A percentile compares a stretch with the other conserved stretches of the same genome.
Evolutionary conservation across 2,113 vertebrate species (phyloP).

Genomic region (Menidia beryllina): DNA sequence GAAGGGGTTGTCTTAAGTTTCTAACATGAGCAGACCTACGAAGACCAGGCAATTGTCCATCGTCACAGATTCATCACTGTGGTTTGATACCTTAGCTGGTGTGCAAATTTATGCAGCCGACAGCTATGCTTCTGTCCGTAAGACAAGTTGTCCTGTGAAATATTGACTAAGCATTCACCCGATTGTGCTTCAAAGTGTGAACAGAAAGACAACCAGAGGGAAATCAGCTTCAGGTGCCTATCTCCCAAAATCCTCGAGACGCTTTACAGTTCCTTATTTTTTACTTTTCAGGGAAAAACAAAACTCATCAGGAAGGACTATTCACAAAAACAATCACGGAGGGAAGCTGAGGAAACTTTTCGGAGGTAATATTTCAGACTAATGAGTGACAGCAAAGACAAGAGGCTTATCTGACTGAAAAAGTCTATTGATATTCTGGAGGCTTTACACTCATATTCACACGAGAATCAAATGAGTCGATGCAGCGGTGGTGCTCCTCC

Average conservation of each 20-base stretch:
- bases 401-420: constrained; percentile 49
- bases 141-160: constrained; percentile 44
- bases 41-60: neutral
- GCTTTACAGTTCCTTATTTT: constrained; percentile 17
- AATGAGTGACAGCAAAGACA: constrained; percentile 32
- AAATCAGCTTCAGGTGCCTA: constrained; percentile 22
- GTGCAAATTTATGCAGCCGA: constrained; percentile 44
- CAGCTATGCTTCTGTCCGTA: constrained; percentile 18
- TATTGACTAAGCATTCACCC: constrained; percentile 35
- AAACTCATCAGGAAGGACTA: constrained; percentile 6
- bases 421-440: constrained; percentile 67
- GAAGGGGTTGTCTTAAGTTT: too few species aligned
- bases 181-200: constrained; percentile 27
- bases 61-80: constrained; percentile 10
- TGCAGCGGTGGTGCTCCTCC: constrained; percentile 33
- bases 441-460: constrained; percentile 56
- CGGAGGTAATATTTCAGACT: constrained; percentile 30
- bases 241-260: constrained; percentile 17
- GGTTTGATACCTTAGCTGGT: constrained; percentile 14
- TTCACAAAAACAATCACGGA: neutral
- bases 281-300: constrained; percentile 29
- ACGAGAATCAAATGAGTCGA: constrained; percentile 62
- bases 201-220: constrained; percentile 22
- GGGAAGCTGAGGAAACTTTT: constrained; percentile 42
- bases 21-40: neutral